These are phyloP conservation scores for Physocephala rufipes DNA, from an alignment of 2,888 invertebrate genomes.

Conservation along the genomic window DNA sequence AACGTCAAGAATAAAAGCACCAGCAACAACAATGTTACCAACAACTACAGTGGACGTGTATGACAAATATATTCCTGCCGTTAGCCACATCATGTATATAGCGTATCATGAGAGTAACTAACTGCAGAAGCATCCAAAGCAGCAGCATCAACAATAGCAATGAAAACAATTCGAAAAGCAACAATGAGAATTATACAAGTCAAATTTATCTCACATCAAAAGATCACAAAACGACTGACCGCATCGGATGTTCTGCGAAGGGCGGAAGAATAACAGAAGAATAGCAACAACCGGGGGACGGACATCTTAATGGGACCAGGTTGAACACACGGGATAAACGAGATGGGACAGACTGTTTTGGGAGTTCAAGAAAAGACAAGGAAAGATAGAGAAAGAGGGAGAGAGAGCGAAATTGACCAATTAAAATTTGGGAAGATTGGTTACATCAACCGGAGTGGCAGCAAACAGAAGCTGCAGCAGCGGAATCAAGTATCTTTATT, in stretches of 20 bases:
- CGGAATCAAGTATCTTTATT: neutral
- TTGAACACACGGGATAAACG: neutral
- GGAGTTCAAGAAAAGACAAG: too few relatives aligned
- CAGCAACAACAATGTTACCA: neutral
- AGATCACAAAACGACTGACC: constrained; percentile 28
- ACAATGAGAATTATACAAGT: constrained; percentile 15
- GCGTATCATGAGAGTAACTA: too few relatives aligned
- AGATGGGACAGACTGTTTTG: neutral
- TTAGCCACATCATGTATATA: neutral
- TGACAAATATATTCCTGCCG: too few relatives aligned
- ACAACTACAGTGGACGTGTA: too few relatives aligned
- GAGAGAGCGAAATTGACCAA: neutral
- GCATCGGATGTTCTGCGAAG: constrained; percentile 15
- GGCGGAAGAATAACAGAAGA: neutral
- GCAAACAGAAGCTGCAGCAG: neutral
- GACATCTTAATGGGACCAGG: too few relatives aligned
- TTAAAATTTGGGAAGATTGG: neutral
- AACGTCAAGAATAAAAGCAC: constrained; percentile 12
- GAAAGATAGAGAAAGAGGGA: too few relatives aligned
- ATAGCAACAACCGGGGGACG: neutral
- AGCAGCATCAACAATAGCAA: constrained; percentile 1
- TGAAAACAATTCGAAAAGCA: constrained; percentile 2
- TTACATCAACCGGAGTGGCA: constrained; percentile 19
- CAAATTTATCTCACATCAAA: constrained; percentile 15
- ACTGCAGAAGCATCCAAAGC: neutral